These are phyloP conservation scores for Hydrochoerus hydrochaeris DNA, from an alignment of 2,113 vertebrate species.

Conservation along the genomic window DNA sequence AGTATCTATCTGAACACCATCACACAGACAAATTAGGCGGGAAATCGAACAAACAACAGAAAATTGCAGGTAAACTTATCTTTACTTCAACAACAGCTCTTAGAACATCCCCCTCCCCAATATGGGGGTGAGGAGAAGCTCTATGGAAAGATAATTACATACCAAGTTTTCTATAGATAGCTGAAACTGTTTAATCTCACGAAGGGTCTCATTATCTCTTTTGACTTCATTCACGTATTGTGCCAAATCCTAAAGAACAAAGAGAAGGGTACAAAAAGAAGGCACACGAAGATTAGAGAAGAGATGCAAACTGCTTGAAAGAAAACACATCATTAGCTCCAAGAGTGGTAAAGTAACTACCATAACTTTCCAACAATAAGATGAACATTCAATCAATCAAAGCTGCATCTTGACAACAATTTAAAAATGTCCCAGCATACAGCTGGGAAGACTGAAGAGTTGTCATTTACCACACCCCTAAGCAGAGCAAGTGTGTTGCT, in stretches of 20 bases:
- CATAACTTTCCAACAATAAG: constrained; percentile 52
- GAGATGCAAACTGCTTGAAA: constrained; percentile 14
- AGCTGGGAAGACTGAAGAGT: constrained; percentile 43
- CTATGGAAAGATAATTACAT: constrained; percentile 68
- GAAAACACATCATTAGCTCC: constrained; percentile 64
- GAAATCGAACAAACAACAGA: not conserved
- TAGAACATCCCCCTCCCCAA: not conserved
- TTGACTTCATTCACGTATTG: constrained; percentile 99
- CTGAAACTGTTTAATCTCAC: constrained; percentile 98
- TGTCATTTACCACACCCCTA: not conserved
- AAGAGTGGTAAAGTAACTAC: not conserved
- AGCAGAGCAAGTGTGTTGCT: not conserved
- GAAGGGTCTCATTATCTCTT: constrained; percentile 97
- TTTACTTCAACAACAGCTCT: constrained; percentile 20
- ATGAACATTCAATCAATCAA: constrained; percentile 48
- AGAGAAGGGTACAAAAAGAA: constrained; percentile 66
- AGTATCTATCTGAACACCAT: not conserved
- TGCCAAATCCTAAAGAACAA: constrained; percentile 93
- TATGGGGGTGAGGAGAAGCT: not conserved
- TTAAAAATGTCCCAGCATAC: not conserved
- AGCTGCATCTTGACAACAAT: constrained; percentile 18
- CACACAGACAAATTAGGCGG: not conserved
- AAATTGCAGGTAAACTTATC: constrained; percentile 46
- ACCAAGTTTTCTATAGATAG: constrained; percentile 98
- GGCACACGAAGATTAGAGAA: constrained; percentile 19